phyloP scores from a whole-genome alignment of 1,140 invertebrate genomes.

The Pogonomyrmex barbatus region DNA sequence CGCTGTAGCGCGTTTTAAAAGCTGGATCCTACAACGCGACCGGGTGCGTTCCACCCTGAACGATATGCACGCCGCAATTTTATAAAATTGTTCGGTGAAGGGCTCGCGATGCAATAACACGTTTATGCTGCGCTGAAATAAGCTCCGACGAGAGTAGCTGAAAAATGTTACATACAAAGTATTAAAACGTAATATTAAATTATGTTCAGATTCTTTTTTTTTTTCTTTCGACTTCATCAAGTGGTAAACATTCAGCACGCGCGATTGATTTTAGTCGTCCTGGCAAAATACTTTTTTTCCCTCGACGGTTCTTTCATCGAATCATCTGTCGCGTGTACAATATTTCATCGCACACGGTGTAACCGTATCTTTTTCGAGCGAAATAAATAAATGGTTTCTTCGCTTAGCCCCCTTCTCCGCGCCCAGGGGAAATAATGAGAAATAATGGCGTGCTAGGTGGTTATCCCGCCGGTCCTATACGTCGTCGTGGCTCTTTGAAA shows the following conservation, averaged over 20 bases:
- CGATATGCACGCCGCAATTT: constrained; percentile 52
- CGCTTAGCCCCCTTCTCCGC: constrained; percentile 56
- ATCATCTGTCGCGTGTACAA: constrained; percentile 36
- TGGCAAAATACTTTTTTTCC: not conserved
- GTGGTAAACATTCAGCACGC: not conserved
- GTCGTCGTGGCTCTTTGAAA: constrained; percentile 58
- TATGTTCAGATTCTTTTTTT: not conserved
- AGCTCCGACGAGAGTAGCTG: not conserved
- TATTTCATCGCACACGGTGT: constrained; percentile 50
- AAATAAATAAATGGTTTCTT: constrained; percentile 60
- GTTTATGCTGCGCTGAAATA: not conserved
- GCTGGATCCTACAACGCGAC: constrained; percentile 26
- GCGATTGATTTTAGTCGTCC: constrained; percentile 6
- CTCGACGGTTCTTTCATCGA: constrained; percentile 2
- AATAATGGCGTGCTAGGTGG: constrained; percentile 54
- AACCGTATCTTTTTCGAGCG: constrained; percentile 58
- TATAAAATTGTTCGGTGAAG: constrained; percentile 50
- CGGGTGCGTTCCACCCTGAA: not conserved
- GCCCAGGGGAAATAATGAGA: constrained; percentile 61
- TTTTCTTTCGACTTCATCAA: not conserved
- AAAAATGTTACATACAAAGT: not conserved
- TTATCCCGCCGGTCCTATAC: constrained; percentile 59
- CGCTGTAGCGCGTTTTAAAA: constrained; percentile 42
- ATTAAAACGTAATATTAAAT: constrained; percentile 36
- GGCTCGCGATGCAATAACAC: constrained; percentile 7